Percentiles rank a stretch among this genome's conserved stretches.
Evolutionary conservation across 2,113 vertebrate genomes (phyloP).

Genomic region (Dromiciops gliroides): DNA sequence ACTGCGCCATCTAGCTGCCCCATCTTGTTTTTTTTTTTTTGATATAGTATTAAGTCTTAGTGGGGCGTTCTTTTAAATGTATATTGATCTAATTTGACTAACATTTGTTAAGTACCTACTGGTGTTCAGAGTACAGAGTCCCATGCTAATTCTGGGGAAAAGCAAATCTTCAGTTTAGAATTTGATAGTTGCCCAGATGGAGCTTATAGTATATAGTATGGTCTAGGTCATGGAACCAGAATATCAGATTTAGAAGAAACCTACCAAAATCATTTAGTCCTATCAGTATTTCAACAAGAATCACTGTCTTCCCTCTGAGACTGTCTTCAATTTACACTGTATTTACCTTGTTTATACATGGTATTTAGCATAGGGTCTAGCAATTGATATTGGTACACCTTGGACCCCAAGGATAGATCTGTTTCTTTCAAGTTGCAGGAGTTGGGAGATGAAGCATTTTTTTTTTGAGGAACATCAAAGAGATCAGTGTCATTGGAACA

Average conservation of each 20-base stretch:
- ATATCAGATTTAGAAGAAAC: not conserved
- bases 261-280: not conserved
- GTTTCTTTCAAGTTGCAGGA: not conserved
- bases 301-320: not conserved
- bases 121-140: not conserved
- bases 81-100: not conserved
- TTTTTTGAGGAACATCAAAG: not conserved
- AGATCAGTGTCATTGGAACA: not conserved
- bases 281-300: not conserved
- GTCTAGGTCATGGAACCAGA: not conserved
- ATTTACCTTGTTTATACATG: not conserved
- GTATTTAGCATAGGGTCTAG: not conserved
- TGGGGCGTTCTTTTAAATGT: not conserved
- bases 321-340: not conserved
- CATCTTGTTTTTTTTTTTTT: not conserved
- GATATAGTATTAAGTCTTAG: not conserved
- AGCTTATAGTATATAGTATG: not conserved
- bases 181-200: not conserved
- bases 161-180: not conserved
- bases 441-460: not conserved
- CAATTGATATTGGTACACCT: not conserved
- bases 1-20: too few relatives aligned
- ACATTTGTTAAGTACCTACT: not conserved
- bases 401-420: not conserved
- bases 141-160: not conserved